A percentile compares a stretch with the other conserved stretches of the same genome.
Evolutionary conservation across 2,797 vertebrate genomes (phyloP).

Genomic region (Molossus alvarezi): DNA sequence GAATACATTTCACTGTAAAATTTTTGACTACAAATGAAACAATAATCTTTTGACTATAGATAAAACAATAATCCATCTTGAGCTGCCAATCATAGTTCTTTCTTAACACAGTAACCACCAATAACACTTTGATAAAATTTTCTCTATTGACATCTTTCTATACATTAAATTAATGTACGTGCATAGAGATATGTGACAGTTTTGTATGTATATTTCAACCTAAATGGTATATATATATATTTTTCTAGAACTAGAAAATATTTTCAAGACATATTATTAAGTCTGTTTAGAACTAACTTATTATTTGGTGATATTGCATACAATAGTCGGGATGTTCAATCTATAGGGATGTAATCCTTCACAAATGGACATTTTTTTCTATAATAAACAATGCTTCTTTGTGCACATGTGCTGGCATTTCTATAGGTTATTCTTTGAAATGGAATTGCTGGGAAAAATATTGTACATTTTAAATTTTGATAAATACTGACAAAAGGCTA

Average conservation of each 20-base stretch:
- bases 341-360: not conserved
- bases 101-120: conserved; percentile 38
- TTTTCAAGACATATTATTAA: conserved; percentile 46
- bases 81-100: conserved; percentile 46
- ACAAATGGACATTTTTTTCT: conserved; percentile 41
- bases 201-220: not conserved
- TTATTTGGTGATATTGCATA: conserved; percentile 24
- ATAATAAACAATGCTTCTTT: conserved; percentile 11
- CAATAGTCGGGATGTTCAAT: not conserved
- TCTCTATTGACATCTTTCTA: conserved; percentile 37
- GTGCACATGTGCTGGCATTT: not conserved
- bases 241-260: conserved; percentile 51
- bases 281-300: not conserved
- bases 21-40: not conserved
- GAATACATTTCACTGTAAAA: conserved; percentile 54
- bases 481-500: conserved; percentile 37
- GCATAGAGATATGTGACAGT: not conserved
- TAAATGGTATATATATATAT: conserved; percentile 30
- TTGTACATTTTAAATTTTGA: conserved; percentile 51
- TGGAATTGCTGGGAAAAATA: conserved; percentile 13
- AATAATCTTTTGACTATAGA: conserved; percentile 10
- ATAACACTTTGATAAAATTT: conserved; percentile 51
- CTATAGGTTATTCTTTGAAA: conserved; percentile 48
- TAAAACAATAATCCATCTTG: conserved; percentile 14
- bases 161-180: conserved; percentile 15